These are phyloP conservation scores for Plotosus lineatus DNA, from an alignment of 2,113 vertebrate species.

Conservation along the genomic window DNA sequence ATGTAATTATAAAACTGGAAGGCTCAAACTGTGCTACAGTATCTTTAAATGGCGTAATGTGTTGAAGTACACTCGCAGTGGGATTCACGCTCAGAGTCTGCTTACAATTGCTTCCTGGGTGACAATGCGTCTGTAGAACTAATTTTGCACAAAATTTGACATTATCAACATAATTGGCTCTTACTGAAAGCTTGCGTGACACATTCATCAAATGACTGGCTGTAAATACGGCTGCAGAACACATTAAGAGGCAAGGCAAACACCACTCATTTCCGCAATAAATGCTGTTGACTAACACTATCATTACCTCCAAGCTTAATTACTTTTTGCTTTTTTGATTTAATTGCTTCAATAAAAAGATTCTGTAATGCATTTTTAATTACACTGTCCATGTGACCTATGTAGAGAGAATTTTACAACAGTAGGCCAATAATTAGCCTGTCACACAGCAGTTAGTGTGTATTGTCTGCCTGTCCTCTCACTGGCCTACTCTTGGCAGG, in stretches of 20 bases:
- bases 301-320: slow-evolving; percentile 93
- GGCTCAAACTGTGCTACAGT: slow-evolving; percentile 68
- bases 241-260: slow-evolving; percentile 83
- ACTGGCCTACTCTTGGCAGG: slow-evolving; percentile 81
- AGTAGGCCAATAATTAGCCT: slow-evolving; percentile 95
- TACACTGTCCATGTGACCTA: slow-evolving; percentile 97
- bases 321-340: slow-evolving; percentile 93
- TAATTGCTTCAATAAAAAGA: slow-evolving; percentile 98
- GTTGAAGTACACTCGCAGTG: slow-evolving; percentile 71
- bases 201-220: slow-evolving; percentile 87
- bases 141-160: slow-evolving; percentile 92
- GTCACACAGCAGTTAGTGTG: slow-evolving; percentile 93
- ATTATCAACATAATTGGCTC: slow-evolving; percentile 97
- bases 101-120: slow-evolving; percentile 72
- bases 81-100: slow-evolving; percentile 68
- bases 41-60: slow-evolving; percentile 72
- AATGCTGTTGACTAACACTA: slow-evolving; percentile 98
- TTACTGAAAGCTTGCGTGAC: slow-evolving; percentile 85
- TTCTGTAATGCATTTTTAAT: slow-evolving; percentile 99
- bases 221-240: slow-evolving; percentile 77
- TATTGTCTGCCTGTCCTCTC: slow-evolving; percentile 93
- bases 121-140: slow-evolving; percentile 72
- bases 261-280: slow-evolving; percentile 83
- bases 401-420: slow-evolving; percentile 95
- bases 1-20: slow-evolving; percentile 77